A percentile compares a stretch with the other conserved stretches of the same genome.
Evolutionary conservation across 2,113 vertebrate genomes (phyloP).

Genomic region (Limanda limanda): DNA sequence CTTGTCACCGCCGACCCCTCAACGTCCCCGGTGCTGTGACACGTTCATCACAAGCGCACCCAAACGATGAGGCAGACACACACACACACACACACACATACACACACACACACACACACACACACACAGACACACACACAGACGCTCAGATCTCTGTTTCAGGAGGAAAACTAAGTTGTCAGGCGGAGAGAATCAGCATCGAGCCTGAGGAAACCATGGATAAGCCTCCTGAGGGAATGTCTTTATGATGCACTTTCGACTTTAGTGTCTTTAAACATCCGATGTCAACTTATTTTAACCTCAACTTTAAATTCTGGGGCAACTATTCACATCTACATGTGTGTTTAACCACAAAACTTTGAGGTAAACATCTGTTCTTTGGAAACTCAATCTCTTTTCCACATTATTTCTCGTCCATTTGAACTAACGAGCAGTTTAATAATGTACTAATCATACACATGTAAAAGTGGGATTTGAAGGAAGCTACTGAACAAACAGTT

Average conservation of each 20-base stretch:
- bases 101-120: background rate
- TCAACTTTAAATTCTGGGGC: background rate
- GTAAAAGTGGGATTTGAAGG: too few species aligned
- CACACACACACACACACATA: background rate
- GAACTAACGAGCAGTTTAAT: too few species aligned
- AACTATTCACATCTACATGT: background rate
- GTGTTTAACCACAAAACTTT: background rate
- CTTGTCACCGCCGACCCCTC: slow-evolving; percentile 25
- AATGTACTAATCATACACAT: too few species aligned
- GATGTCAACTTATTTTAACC: slow-evolving; percentile 4
- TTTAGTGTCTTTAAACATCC: background rate
- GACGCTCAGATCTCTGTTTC: background rate
- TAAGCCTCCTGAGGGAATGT: background rate
- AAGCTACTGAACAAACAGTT: too few species aligned
- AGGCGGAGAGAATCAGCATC: slow-evolving; percentile 3
- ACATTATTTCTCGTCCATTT: too few species aligned
- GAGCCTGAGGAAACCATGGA: background rate
- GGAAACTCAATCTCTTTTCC: too few species aligned
- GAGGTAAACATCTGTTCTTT: too few species aligned
- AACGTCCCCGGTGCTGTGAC: background rate
- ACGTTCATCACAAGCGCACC: background rate
- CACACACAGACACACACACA: slow-evolving; percentile 12
- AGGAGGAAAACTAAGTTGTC: slow-evolving; percentile 4
- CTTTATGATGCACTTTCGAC: background rate
- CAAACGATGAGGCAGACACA: slow-evolving; percentile 9